Evolutionary conservation across 2,113 vertebrate species (phyloP).

Genomic region (Chaetops frenatus): DNA sequence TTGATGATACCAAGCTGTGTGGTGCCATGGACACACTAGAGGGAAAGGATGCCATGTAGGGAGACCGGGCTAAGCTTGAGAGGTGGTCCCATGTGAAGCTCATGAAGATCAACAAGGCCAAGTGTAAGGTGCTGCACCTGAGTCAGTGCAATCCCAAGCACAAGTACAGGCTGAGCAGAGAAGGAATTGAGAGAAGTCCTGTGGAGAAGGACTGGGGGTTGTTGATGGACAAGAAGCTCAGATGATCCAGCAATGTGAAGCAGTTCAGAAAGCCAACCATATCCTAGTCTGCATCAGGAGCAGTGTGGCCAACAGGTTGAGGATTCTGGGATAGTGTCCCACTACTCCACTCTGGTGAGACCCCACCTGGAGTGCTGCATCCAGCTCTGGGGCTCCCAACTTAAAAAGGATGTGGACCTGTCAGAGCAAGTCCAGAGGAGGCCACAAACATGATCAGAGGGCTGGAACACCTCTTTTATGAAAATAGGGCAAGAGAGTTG

Average conservation of each 20-base stretch:
- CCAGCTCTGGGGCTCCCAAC: not conserved
- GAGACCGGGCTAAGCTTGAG: too few species aligned
- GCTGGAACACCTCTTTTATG: not conserved
- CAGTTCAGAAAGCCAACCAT: not conserved
- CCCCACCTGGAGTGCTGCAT: not conserved
- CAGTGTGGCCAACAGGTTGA: not conserved
- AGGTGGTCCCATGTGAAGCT: not conserved
- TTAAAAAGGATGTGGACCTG: not conserved
- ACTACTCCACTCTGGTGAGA: not conserved
- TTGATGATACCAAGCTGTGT: not conserved
- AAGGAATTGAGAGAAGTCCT: not conserved
- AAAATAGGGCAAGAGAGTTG: not conserved
- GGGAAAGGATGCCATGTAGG: not conserved
- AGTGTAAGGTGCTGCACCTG: not conserved
- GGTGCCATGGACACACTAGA: accelerated
- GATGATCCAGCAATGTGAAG: not conserved
- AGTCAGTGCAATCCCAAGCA: accelerated
- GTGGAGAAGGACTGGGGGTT: not conserved
- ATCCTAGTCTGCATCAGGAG: not conserved
- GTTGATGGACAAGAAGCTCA: not conserved
- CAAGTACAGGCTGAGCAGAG: not conserved
- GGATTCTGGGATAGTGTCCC: not conserved
- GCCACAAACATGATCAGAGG: not conserved
- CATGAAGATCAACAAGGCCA: not conserved
- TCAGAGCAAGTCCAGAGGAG: not conserved